A percentile compares a stretch with the other conserved stretches of the same genome.
Conservation (phyloP, 2,888 invertebrate genomes). For the Aethes cnicana region DNA sequence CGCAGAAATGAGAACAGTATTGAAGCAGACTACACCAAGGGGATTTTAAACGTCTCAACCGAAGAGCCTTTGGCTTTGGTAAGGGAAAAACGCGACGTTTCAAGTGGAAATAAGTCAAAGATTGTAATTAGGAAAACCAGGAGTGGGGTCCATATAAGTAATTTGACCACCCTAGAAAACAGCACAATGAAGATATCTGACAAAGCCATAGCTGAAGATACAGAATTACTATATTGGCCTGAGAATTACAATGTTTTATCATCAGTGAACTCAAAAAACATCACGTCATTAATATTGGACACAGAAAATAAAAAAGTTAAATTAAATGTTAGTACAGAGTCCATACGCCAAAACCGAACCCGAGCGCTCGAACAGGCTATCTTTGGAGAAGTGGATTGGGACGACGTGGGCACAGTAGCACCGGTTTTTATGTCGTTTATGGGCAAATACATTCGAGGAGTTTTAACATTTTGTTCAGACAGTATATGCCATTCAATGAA, state of each 20-base stretch:
- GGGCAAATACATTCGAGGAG: slow-evolving; percentile 71
- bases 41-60: slow-evolving; percentile 43
- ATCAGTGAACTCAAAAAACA: slow-evolving; percentile 47
- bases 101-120: slow-evolving; percentile 7
- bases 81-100: slow-evolving; percentile 52
- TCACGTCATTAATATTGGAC: slow-evolving; percentile 61
- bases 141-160: slow-evolving; percentile 6
- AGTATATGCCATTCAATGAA: slow-evolving; percentile 70
- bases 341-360: slow-evolving; percentile 56
- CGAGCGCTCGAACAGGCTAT: slow-evolving; percentile 62
- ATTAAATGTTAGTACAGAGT: slow-evolving; percentile 59
- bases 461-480: slow-evolving; percentile 69
- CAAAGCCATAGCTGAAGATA: slow-evolving; percentile 48
- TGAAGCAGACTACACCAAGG: slow-evolving; percentile 54
- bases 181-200: slow-evolving; percentile 45
- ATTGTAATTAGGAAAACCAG: neutral
- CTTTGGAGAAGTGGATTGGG: slow-evolving; percentile 71
- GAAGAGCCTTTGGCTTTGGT: slow-evolving; percentile 35
- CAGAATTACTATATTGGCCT: slow-evolving; percentile 69
- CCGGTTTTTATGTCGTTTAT: slow-evolving; percentile 70
- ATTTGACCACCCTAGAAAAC: slow-evolving; percentile 35
- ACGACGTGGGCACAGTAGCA: slow-evolving; percentile 64
- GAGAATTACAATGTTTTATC: slow-evolving; percentile 40
- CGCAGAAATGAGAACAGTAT: slow-evolving; percentile 58
- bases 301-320: slow-evolving; percentile 62